Conservation (phyloP, 2,113 vertebrate species). For the Odontophorus gujanensis region DNA sequence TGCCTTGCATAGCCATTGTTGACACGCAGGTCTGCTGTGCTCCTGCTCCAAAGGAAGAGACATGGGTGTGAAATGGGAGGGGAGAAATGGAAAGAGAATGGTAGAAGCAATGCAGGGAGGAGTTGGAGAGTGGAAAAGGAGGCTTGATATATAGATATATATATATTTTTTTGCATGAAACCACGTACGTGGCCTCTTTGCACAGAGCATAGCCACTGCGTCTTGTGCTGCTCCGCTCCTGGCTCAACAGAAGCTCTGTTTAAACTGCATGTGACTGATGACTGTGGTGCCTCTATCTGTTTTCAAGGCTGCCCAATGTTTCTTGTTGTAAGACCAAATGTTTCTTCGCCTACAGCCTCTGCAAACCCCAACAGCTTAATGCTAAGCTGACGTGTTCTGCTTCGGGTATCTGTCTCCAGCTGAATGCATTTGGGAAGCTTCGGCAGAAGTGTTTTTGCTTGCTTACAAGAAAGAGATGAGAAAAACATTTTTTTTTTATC, state of each 20-base stretch:
- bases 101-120: not conserved
- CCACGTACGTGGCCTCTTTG: not conserved
- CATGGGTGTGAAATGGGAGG: not conserved
- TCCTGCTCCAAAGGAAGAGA: not conserved
- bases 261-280: not conserved
- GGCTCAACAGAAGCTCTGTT: not conserved
- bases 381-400: not conserved
- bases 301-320: not conserved
- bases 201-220: fast-evolving
- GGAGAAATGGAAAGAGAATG: not conserved
- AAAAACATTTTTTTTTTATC: not conserved
- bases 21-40: not conserved
- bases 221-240: not conserved
- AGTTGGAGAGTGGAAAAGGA: not conserved
- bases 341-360: not conserved
- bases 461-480: not conserved
- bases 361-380: not conserved
- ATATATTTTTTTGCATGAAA: not conserved
- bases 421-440: not conserved
- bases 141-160: not conserved
- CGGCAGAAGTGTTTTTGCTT: not conserved
- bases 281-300: not conserved
- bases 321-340: not conserved
- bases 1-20: not conserved
- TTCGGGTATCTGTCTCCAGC: not conserved